Percentiles rank a stretch among this genome's conserved stretches.
Evolutionary conservation across 2,113 vertebrate species (phyloP).

Genomic region (Petrocephalus microphthalmus): DNA sequence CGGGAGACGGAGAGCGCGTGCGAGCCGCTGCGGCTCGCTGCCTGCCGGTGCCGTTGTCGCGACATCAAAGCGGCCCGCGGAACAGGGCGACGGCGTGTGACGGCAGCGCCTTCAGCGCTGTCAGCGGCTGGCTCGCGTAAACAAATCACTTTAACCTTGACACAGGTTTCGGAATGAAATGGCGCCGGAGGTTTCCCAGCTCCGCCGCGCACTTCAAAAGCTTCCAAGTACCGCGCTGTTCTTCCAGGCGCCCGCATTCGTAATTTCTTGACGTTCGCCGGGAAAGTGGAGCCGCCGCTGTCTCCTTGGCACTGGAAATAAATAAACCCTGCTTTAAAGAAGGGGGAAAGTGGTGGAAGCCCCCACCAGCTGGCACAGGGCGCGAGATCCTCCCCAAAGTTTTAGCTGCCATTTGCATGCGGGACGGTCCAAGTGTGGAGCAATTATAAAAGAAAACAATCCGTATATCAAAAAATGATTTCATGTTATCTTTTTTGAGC

Average conservation of each 20-base stretch:
- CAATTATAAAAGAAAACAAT: background rate
- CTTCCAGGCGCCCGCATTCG: background rate
- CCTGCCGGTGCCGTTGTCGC: background rate
- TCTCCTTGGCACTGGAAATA: background rate
- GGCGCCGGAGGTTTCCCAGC: background rate
- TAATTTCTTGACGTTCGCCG: background rate
- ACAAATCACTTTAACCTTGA: slow-evolving; percentile 25
- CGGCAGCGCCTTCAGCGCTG: background rate
- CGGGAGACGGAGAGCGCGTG: background rate
- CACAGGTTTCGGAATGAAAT: slow-evolving; percentile 5
- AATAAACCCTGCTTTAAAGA: background rate
- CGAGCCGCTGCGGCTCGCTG: background rate
- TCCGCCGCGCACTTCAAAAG: background rate
- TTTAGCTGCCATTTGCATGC: background rate
- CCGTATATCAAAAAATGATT: background rate
- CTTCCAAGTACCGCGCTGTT: background rate
- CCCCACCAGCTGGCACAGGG: background rate
- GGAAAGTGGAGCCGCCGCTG: background rate
- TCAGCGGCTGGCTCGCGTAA: background rate
- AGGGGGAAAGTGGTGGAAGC: background rate
- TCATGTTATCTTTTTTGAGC: background rate
- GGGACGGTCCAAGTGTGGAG: background rate
- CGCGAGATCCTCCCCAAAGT: background rate
- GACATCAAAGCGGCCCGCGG: slow-evolving; percentile 15
- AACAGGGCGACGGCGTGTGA: slow-evolving; percentile 13